Base-by-base conservation (phyloP, 2,113 vertebrate genomes). In the Phrynocephalus versicolor region DNA sequence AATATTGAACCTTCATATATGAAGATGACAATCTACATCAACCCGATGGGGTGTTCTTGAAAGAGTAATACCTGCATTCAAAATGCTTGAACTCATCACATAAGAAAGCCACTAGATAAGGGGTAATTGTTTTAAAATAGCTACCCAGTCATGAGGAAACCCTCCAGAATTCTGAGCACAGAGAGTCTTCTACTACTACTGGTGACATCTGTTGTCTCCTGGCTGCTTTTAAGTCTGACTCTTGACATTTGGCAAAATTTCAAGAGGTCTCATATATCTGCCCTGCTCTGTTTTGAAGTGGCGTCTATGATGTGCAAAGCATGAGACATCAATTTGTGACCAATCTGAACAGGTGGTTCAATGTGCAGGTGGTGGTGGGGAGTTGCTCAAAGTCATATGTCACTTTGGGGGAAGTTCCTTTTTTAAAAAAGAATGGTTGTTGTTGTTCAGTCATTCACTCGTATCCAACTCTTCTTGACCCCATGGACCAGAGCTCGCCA, bases 271-370 rank as follows among this genome's bases (percentile, higher is more conserved):
- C 27, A 58, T 23, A 71, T 79, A n/a, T 60, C 65, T 71, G 35
- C 58, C 51, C 25, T 39, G 45, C 21, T 41, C 14, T 79, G 67
- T 45, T 85, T 33, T 62, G 78, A 73, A 80, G 78, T 9, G 8
- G 62, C 64, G 72, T 80, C 69, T 85, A 72, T 8, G 33, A 60
- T 70, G 55, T 85, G n/a, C 41, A 67, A 79, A 79, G 55, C 84
- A 85, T 5, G 21, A 51, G 75, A 85, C 72, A 62, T 27, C 51
- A 70, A 79, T 79, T 55, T 41, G 67, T 45, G 79, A 72, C 76
- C 35, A 41, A 33, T 60, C 65, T n/a, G 30, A 33, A n/a, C 27
- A 16, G 6, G 25, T 12, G 15, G 25, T 33, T 35, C 21, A 37
- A 14, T 10, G 12, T 8, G 27, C 55, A n/a, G 9, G 30, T 15